A percentile compares a stretch with the other conserved stretches of the same genome.
Conservation (phyloP, 1,140 invertebrate species). For the Ostrea edulis region DNA sequence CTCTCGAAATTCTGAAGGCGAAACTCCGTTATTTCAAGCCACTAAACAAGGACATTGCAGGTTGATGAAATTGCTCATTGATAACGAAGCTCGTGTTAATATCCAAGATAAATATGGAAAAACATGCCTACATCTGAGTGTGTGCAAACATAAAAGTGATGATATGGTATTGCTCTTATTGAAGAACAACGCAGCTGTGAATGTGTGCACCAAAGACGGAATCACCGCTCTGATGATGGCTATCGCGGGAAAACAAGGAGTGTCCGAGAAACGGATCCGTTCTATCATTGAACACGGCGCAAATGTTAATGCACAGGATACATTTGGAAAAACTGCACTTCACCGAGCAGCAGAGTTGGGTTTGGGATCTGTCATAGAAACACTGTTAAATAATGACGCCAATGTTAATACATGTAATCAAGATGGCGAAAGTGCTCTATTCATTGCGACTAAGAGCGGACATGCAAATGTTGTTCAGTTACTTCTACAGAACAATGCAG, state of each 20-base stretch:
- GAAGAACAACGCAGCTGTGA: not conserved
- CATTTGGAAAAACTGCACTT: not conserved
- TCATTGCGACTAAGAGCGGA: not conserved
- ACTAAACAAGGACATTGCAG: not conserved
- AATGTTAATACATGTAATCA: not conserved
- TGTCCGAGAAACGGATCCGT: not conserved
- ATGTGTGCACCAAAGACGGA: not conserved
- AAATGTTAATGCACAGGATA: conserved; percentile 10
- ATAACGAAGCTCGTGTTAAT: not conserved
- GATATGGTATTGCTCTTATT: not conserved
- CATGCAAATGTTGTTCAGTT: not conserved
- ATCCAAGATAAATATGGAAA: conserved; percentile 4
- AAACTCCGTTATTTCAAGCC: not conserved
- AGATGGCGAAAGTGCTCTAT: not conserved
- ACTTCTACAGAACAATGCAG: not conserved
- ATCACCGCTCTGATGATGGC: not conserved
- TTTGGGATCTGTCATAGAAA: not conserved
- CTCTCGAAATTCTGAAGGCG: not conserved
- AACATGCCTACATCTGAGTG: not conserved
- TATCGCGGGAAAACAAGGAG: not conserved
- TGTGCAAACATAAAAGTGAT: not conserved
- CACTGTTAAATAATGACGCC: not conserved
- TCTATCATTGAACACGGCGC: not conserved
- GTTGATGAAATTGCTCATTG: not conserved
- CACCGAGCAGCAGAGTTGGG: not conserved